Evolutionary conservation across 2,113 vertebrate genomes (phyloP).

Genomic region (Lates calcarifer): DNA sequence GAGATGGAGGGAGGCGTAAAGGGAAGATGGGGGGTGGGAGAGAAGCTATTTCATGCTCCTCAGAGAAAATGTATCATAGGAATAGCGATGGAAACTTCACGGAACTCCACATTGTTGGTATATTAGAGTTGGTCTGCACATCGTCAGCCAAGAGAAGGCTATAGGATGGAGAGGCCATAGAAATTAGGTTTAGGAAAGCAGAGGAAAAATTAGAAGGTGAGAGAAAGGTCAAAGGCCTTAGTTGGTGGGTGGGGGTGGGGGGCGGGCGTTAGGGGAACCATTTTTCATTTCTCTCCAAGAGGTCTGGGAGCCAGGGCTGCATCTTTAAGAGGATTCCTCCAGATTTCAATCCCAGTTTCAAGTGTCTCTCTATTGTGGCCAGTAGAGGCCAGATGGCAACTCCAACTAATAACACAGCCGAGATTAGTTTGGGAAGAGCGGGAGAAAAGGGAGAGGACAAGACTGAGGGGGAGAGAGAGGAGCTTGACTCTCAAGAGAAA

Average conservation of each 20-base stretch:
- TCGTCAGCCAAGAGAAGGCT: constrained; percentile 27
- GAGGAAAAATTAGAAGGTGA: constrained; percentile 44
- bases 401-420: constrained; percentile 56
- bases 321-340: constrained; percentile 59
- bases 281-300: constrained; percentile 59
- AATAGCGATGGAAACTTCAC: constrained; percentile 55
- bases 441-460: constrained; percentile 24
- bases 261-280: not conserved
- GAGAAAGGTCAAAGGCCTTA: constrained; percentile 24
- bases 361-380: constrained; percentile 60
- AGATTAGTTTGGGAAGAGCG: constrained; percentile 58
- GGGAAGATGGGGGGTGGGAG: constrained; percentile 34
- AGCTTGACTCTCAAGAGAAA: constrained; percentile 14
- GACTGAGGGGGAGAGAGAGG: constrained; percentile 36
- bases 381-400: constrained; percentile 52
- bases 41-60: constrained; percentile 80
- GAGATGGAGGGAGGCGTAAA: constrained; percentile 40
- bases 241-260: not conserved
- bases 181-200: constrained; percentile 57
- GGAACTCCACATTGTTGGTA: constrained; percentile 31
- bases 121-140: constrained; percentile 34
- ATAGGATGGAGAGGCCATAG: constrained; percentile 27
- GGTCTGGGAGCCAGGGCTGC: constrained; percentile 5
- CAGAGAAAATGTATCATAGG: constrained; percentile 71
- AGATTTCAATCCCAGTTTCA: constrained; percentile 48